phyloP scores from a whole-genome alignment of 2,888 invertebrate species.

The Epiblema foenella region DNA sequence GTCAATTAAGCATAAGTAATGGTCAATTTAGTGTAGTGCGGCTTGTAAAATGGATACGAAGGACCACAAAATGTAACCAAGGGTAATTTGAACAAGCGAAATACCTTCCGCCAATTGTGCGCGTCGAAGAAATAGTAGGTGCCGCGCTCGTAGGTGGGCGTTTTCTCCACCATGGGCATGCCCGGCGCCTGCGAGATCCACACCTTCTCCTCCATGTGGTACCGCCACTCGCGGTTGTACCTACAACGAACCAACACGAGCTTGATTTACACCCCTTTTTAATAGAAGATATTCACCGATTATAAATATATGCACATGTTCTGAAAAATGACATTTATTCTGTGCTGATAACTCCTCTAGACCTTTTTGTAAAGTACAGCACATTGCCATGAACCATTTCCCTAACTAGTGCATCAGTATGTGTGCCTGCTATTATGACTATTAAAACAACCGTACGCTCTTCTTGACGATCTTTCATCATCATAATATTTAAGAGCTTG shows the following conservation, averaged over 20 bases:
- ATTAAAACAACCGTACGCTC: no score
- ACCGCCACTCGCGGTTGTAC: conserved; percentile 99
- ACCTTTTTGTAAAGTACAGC: no score
- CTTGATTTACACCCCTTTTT: not conserved
- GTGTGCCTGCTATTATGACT: not conserved
- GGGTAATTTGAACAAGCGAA: not conserved
- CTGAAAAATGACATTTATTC: no score
- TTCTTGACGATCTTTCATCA: no score
- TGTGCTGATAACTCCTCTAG: no score
- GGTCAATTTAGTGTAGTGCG: no score
- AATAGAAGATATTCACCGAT: no score
- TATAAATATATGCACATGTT: no score
- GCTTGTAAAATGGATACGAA: no score
- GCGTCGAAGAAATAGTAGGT: conserved; percentile 99
- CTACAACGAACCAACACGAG: conserved; percentile 76
- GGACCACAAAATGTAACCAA: not conserved
- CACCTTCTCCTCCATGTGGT: conserved; percentile 99
- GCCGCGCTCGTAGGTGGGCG: conserved; percentile 98
- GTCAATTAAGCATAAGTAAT: no score
- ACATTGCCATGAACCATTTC: no score
- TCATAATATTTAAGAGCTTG: no score
- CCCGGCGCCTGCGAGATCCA: conserved; percentile 99
- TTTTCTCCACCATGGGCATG: conserved; percentile 97
- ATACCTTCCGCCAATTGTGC: conserved; percentile 97
- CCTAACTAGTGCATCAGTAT: not conserved